Base-by-base conservation (phyloP, 2,797 vertebrate species). In the Typhlichthys subterraneus region DNA sequence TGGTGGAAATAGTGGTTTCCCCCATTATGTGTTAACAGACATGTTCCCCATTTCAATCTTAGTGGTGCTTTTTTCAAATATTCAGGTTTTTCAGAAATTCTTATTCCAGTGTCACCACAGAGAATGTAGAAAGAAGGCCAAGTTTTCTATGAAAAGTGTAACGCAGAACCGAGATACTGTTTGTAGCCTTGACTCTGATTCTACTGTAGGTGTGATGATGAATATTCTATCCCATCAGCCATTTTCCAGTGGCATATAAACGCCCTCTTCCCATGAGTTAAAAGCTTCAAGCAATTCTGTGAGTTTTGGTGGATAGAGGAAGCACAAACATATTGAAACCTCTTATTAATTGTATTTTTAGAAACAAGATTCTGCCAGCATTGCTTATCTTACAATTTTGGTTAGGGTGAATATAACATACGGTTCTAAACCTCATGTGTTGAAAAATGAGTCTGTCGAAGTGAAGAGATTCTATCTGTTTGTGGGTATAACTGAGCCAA, bases 291-390 rank as follows among this genome's bases (percentile, higher is more conserved):
- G 61, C 61, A 65, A 86, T 63, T 75, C 72, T 73, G 59, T 60
- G 38, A 66, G 63, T 67, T 70, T 82, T 76, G 68, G 74, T 46
- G 70, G 72, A 60, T 66, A 73, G 68, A 14, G n/a, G 58, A 69
- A 72, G 62, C 53, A 59, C 60, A 82, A 76, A 84, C 61, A 79
- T 67, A 82, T 79, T 67, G 63, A 56, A 85, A 78, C 75, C 70
- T 64, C 70, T 89, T 76, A 87, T 87, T 85, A 87, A 80, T 71
- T 51, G 45, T 88, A 89, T 87, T 89, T 89, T 86, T 86, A 81
- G 83, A 72, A 79, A 81, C 81, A 85, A 76, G 72, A 69, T 68
- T 80, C 53, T 72, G 70, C 63, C 67, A 79, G 65, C 38, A 61
- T 45, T 55, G 62, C 55, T 82, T 76, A 83, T 86, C 78, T 74